Conservation (phyloP, 2,113 vertebrate species). For the Chamaetylas fuelleborni region DNA sequence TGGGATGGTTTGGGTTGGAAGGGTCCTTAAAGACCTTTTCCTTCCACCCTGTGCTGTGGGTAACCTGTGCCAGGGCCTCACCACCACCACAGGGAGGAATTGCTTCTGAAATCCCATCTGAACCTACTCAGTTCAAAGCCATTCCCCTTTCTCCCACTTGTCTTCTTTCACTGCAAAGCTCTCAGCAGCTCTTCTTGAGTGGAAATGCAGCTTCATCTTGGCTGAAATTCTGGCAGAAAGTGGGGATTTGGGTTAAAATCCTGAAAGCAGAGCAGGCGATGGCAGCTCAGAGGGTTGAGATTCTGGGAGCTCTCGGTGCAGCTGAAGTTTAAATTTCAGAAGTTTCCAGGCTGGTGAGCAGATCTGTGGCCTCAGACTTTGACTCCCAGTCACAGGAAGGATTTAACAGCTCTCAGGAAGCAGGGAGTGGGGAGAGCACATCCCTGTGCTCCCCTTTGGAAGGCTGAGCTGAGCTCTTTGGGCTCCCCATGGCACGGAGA, state of each 20-base stretch:
- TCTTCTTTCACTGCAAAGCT: background rate
- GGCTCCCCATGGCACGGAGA: accelerated
- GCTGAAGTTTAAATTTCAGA: background rate
- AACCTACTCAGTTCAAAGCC: background rate
- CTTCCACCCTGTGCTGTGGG: background rate
- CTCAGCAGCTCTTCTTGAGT: background rate
- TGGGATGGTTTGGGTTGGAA: background rate
- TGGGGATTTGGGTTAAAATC: background rate
- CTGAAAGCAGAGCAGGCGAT: background rate
- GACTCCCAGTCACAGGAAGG: background rate
- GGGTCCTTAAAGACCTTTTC: background rate
- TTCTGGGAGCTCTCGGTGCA: background rate
- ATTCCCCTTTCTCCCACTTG: background rate
- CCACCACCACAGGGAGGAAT: background rate
- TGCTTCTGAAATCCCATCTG: background rate
- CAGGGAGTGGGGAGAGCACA: background rate
- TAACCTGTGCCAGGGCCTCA: background rate
- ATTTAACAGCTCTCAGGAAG: background rate
- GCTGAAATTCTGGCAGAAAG: background rate
- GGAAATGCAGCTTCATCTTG: background rate
- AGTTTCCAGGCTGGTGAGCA: background rate
- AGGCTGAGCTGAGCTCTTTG: background rate
- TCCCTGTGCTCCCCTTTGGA: too few species aligned
- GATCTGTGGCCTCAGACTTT: accelerated
- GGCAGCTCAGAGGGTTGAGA: background rate